phyloP scores from a whole-genome alignment of 2,797 vertebrate species.

The Hypotaenidia philippensis region DNA sequence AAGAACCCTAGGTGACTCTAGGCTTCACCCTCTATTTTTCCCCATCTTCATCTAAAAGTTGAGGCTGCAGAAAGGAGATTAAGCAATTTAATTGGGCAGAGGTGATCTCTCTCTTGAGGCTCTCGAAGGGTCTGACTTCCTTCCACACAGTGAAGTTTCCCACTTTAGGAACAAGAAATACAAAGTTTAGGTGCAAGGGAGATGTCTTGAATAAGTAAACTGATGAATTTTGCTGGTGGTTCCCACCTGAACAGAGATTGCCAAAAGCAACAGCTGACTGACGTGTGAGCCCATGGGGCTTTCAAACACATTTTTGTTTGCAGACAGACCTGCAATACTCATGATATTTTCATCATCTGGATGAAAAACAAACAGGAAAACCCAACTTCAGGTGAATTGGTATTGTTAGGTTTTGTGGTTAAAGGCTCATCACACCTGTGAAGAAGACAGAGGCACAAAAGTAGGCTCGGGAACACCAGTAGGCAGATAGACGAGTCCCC shows the following conservation, averaged over 20 bases:
- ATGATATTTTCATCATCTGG: rapidly evolving
- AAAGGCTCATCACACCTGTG: not conserved
- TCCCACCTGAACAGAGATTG: not conserved
- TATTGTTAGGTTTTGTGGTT: not conserved
- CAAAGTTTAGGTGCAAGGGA: not conserved
- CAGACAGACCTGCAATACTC: not conserved
- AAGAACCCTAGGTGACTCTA: not conserved
- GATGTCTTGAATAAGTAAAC: not conserved
- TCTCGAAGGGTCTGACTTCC: not conserved
- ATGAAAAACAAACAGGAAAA: not conserved
- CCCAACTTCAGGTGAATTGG: not conserved
- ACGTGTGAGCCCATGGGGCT: not conserved
- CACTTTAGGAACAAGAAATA: not conserved
- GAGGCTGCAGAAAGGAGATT: not conserved
- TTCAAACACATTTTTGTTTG: not conserved
- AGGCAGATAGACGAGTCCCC: not conserved
- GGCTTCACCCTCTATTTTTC: not conserved
- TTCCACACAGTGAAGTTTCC: not conserved
- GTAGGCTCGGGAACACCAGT: not conserved
- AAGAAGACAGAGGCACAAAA: not conserved
- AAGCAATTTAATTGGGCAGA: not conserved
- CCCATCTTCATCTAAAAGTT: not conserved
- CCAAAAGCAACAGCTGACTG: not conserved
- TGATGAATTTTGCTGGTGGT: not conserved
- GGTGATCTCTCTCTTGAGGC: not conserved